Percentiles rank a stretch among this genome's conserved stretches.
These are phyloP conservation scores for Antheraea assamensis DNA, from an alignment of 2,888 invertebrate species.

Conservation along the genomic window DNA sequence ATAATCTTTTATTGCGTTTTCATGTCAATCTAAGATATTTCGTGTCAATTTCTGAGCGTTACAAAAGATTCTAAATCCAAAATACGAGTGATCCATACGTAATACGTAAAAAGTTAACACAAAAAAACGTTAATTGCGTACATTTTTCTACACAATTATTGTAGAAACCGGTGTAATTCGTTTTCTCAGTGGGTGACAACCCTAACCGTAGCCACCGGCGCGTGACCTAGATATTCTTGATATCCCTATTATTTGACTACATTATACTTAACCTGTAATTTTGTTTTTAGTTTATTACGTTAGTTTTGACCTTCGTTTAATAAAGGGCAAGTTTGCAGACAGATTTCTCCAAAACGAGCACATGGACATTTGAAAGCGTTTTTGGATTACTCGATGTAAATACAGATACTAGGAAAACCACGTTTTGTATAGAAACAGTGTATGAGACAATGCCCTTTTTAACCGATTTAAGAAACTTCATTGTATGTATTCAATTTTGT, in stretches of 20 bases:
- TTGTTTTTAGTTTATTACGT: conserved; percentile 30
- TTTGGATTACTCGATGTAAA: too few relatives aligned
- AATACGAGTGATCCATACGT: too few relatives aligned
- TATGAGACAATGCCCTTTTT: too few relatives aligned
- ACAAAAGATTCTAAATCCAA: too few relatives aligned
- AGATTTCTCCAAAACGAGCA: not conserved
- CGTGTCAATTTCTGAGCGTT: too few relatives aligned
- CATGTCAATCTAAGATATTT: too few relatives aligned
- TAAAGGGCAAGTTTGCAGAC: conserved; percentile 1
- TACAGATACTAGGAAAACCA: too few relatives aligned
- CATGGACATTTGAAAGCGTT: not conserved
- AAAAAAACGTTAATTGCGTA: not conserved
- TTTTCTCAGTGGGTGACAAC: conserved; percentile 26
- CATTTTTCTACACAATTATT: not conserved
- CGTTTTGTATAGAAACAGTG: too few relatives aligned
- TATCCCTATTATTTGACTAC: conserved; percentile 27
- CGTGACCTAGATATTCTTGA: conserved; percentile 39
- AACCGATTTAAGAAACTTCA: too few relatives aligned
- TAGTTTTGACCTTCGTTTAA: not conserved
- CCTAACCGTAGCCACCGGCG: conserved; percentile 29
- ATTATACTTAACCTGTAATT: conserved; percentile 44
- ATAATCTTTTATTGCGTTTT: too few relatives aligned
- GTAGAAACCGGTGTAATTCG: not conserved
- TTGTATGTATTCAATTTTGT: too few relatives aligned
- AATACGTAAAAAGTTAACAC: too few relatives aligned